These are phyloP conservation scores for Montipora efflorescens DNA, from an alignment of 64 coral and sea anemone genomes.

Conservation along the genomic window DNA sequence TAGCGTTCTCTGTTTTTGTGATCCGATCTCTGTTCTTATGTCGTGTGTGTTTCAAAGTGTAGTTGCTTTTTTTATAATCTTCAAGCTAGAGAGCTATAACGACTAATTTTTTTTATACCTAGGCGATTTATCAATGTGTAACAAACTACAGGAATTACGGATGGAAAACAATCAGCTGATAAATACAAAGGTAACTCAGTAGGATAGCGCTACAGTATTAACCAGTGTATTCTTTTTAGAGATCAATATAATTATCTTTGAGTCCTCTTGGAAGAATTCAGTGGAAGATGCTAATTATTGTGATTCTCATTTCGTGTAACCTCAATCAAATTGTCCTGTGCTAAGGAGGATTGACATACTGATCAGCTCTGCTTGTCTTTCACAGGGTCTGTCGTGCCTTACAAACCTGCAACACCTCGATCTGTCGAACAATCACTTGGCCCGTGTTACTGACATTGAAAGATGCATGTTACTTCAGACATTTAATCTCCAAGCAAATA, in stretches of 20 bases:
- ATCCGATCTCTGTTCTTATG: too few relatives aligned
- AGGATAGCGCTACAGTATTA: not conserved
- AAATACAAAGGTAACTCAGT: slow-evolving; percentile 77
- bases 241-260: not conserved
- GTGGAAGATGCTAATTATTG: not conserved
- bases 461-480: slow-evolving; percentile 72
- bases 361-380: not conserved
- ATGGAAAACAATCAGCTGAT: slow-evolving; percentile 92
- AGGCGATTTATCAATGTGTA: slow-evolving; percentile 84
- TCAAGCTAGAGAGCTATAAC: not conserved
- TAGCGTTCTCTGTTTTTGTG: too few relatives aligned
- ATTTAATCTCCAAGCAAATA: slow-evolving; percentile 85
- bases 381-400: slow-evolving; percentile 84
- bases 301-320: not conserved
- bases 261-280: not conserved
- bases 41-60: too few relatives aligned
- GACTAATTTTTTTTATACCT: not conserved
- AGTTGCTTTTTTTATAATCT: too few relatives aligned
- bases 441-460: slow-evolving; percentile 83
- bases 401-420: slow-evolving; percentile 69
- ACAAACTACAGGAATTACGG: slow-evolving; percentile 69
- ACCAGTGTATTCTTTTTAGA: not conserved
- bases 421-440: slow-evolving; percentile 84
- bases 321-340: not conserved
- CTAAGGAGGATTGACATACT: not conserved